phyloP scores from a whole-genome alignment of 2,888 invertebrate species.

The Andrena minutula region DNA sequence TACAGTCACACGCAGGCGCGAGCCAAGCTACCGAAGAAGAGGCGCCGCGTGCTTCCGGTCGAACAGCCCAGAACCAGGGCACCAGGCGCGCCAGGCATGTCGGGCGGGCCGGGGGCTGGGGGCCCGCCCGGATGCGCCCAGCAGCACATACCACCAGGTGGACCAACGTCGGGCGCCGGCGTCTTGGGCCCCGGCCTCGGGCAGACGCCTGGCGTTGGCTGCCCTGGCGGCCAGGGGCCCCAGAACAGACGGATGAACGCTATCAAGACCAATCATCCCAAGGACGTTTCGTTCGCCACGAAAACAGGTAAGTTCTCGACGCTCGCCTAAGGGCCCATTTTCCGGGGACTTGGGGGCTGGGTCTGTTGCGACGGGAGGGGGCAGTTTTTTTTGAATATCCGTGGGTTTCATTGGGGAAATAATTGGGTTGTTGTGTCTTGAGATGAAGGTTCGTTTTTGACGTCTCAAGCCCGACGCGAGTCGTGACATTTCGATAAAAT shows the following conservation, averaged over 20 bases:
- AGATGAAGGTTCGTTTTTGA: no score
- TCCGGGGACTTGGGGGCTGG: neutral
- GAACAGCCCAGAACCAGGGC: constrained; percentile 90
- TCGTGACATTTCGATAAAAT: no score
- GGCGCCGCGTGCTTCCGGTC: constrained; percentile 97
- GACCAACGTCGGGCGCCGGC: constrained; percentile 46
- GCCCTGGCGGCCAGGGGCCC: constrained; percentile 85
- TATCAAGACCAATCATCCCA: constrained; percentile 94
- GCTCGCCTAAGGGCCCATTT: neutral
- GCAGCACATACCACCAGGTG: constrained; percentile 66
- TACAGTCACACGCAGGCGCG: constrained; percentile 98
- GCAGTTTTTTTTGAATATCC: no score
- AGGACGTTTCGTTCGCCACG: constrained; percentile 90
- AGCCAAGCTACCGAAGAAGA: constrained; percentile 99
- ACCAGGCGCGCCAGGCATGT: constrained; percentile 85
- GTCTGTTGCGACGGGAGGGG: neutral
- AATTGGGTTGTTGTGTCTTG: neutral
- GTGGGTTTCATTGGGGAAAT: neutral
- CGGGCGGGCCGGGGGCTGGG: constrained; percentile 83
- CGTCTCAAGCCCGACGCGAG: no score
- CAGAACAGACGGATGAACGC: constrained; percentile 93
- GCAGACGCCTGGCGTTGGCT: constrained; percentile 67
- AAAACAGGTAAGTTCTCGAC: constrained; percentile 90
- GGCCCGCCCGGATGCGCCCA: constrained; percentile 74
- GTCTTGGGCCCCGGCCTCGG: constrained; percentile 54